These are phyloP conservation scores for Callitettix versicolor DNA, from an alignment of 1,140 invertebrate species.

Conservation along the genomic window DNA sequence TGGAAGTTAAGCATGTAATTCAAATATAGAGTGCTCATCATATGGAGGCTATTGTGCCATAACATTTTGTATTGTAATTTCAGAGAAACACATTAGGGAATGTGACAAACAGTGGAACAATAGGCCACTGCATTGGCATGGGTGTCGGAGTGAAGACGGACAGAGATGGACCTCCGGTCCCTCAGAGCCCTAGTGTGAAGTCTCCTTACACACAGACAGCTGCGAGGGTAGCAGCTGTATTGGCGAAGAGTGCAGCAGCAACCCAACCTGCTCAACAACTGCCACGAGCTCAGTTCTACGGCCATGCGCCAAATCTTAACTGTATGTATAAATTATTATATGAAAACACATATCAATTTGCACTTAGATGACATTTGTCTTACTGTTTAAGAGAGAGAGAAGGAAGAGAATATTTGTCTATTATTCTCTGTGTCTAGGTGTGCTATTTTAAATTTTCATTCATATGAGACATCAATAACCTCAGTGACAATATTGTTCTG, in stretches of 20 bases:
- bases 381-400: too few relatives aligned
- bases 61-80: constrained; percentile 11
- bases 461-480: too few relatives aligned
- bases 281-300: constrained; percentile 48
- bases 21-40: too few relatives aligned
- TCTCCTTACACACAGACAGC: constrained; percentile 20
- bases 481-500: too few relatives aligned
- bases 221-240: constrained; percentile 40
- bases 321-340: too few relatives aligned
- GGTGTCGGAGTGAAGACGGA: background rate
- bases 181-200: background rate
- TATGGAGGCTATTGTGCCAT: too few relatives aligned
- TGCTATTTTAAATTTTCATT: too few relatives aligned
- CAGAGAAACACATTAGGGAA: constrained; percentile 38
- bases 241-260: constrained; percentile 32
- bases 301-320: constrained; percentile 76
- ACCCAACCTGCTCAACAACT: constrained; percentile 27
- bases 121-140: background rate
- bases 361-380: background rate
- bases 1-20: too few relatives aligned
- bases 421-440: too few relatives aligned
- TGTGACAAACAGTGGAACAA: constrained; percentile 37
- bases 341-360: too few relatives aligned
- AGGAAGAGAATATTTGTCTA: too few relatives aligned
- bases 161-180: background rate